Base-by-base conservation (phyloP, 2,113 vertebrate genomes). In the Marmota monax region DNA sequence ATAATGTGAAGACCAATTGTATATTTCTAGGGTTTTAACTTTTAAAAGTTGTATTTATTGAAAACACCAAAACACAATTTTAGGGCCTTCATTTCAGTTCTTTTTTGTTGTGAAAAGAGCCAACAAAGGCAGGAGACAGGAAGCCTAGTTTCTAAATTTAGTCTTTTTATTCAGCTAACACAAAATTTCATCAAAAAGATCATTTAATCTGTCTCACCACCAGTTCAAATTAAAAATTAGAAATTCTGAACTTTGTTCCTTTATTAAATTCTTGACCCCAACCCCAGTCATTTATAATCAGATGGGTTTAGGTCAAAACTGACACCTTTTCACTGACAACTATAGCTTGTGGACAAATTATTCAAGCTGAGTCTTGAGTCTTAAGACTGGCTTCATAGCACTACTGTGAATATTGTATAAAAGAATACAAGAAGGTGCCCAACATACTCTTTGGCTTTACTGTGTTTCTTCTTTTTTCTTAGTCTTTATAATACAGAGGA, bases 1-100 rank as follows among this genome's bases (percentile, higher is more conserved):
- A 78, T 95, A 84, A 72, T 87, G 20, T 96, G 97, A 82, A 93
- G 83, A 86, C 78, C 70, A 93, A 27, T 94, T 98, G 2, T 86
- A 96, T 97, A 48, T 89, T 96, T 69, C 76, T 34, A 94, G 48
- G n/a, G 82, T 95, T 84, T 8, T 39, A 90, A 82, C 77, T 90
- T 77, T 77, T 78, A 27, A 77, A 96, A 87, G 42, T 65, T 32
- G 70, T 90, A 42, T 87, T 97, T 84, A 53, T 70, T 80, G 56
- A 97, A 78, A 95, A 79, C 79, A 94, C 27, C 73, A 39, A 16
- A 67, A 7, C 72, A 73, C 48, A 90, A 9, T 73, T 80, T 79
- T 8, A n/a, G 39, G 56, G 22, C 25, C 42, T 80, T 93, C 4
- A 1, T 16, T 48, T 4, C 13, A 85, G 23, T 77, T 32, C 42